phyloP scores from a whole-genome alignment of 1,140 invertebrate species.

The Micrasema minimum region DNA sequence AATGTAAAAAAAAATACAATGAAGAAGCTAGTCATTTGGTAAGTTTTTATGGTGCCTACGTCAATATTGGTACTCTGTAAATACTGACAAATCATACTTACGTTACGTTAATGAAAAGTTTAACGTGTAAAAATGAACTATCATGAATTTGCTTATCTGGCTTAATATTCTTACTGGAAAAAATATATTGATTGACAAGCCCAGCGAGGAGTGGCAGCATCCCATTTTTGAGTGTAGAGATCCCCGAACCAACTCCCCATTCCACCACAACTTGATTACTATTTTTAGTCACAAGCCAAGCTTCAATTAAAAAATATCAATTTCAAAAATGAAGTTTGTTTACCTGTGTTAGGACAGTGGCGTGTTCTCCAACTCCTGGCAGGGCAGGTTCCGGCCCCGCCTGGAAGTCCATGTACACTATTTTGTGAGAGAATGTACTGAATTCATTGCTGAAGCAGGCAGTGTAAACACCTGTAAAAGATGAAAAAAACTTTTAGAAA shows the following conservation, averaged over 20 bases:
- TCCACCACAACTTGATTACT: too few relatives aligned
- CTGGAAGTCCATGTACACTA: slow-evolving; percentile 99
- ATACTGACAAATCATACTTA: too few relatives aligned
- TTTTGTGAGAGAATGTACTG: slow-evolving; percentile 99
- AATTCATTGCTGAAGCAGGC: slow-evolving; percentile 99
- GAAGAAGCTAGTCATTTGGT: too few relatives aligned
- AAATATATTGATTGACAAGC: background rate
- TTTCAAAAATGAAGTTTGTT: too few relatives aligned
- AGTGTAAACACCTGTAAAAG: slow-evolving; percentile 76
- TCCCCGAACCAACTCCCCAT: too few relatives aligned
- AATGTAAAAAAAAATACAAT: too few relatives aligned
- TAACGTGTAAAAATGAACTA: too few relatives aligned
- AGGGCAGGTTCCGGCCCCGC: slow-evolving; percentile 91
- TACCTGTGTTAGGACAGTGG: slow-evolving; percentile 95
- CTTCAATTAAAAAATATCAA: too few relatives aligned
- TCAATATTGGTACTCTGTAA: too few relatives aligned
- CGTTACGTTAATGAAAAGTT: too few relatives aligned
- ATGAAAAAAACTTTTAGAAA: background rate
- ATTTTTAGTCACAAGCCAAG: too few relatives aligned
- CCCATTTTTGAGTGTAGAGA: background rate
- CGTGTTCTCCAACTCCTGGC: slow-evolving; percentile 87
- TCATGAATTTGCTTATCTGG: background rate
- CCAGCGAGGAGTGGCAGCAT: background rate
- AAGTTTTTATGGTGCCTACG: too few relatives aligned
- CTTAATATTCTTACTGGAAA: background rate